Conservation (phyloP, 1,140 invertebrate genomes). For the Lordiphosa stackelbergi region DNA sequence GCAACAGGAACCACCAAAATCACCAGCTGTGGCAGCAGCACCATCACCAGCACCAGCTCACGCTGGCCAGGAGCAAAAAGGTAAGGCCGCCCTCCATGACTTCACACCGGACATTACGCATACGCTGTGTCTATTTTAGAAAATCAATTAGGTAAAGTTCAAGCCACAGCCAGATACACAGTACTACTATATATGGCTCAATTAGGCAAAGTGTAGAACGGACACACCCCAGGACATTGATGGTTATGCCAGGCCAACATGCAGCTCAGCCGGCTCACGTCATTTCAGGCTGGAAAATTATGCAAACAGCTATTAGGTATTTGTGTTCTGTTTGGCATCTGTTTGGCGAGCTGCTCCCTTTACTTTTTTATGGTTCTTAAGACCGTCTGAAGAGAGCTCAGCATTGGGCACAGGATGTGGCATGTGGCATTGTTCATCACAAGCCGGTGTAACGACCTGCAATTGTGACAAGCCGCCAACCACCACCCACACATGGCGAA, state of each 20-base stretch:
- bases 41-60: slow-evolving; percentile 21
- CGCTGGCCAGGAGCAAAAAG: slow-evolving; percentile 63
- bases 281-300: slow-evolving; percentile 35
- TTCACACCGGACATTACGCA: slow-evolving; percentile 44
- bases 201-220: slow-evolving; percentile 54
- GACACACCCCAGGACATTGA: slow-evolving; percentile 57
- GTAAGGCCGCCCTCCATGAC: slow-evolving; percentile 34
- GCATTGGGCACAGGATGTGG: slow-evolving; percentile 17
- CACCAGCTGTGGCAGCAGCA: slow-evolving; percentile 21
- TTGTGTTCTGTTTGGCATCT: slow-evolving; percentile 20
- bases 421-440: slow-evolving; percentile 30
- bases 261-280: slow-evolving; percentile 51
- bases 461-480: slow-evolving; percentile 29
- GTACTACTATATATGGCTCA: slow-evolving; percentile 42
- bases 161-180: slow-evolving; percentile 9
- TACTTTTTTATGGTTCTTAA: slow-evolving; percentile 33
- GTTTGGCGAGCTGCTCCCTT: slow-evolving; percentile 35
- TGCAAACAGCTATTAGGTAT: slow-evolving; percentile 50
- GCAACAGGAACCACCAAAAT: slow-evolving; percentile 44
- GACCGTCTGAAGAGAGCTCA: slow-evolving; percentile 41
- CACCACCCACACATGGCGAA: slow-evolving; percentile 10
- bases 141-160: slow-evolving; percentile 61
- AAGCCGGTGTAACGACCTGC: slow-evolving; percentile 54
- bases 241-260: slow-evolving; percentile 57
- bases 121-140: slow-evolving; percentile 41